Percentiles rank a stretch among this genome's conserved stretches.
Evolutionary conservation across 2,888 invertebrate genomes (phyloP).

Genomic region (Pheosia gnoma): DNA sequence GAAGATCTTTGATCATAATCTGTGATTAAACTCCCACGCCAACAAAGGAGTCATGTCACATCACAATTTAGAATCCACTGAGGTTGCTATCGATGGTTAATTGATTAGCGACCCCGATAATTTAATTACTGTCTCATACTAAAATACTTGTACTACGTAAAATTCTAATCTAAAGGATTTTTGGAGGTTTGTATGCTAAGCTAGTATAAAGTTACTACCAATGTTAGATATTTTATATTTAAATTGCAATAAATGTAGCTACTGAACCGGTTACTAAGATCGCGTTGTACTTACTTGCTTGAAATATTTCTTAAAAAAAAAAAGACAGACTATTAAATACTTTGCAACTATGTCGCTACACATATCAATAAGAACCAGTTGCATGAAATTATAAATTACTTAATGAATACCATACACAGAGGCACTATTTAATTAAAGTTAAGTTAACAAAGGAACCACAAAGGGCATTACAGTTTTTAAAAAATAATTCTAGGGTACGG

Average conservation of each 20-base stretch:
- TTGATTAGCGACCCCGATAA: constrained; percentile 1
- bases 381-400: neutral
- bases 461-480: too few species aligned
- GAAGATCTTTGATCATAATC: constrained; percentile 12
- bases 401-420: too few species aligned
- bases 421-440: too few species aligned
- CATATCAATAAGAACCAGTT: neutral
- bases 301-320: neutral
- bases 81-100: constrained; percentile 2
- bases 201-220: too few species aligned
- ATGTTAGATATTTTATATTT: too few species aligned
- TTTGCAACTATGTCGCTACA: neutral
- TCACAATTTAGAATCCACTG: neutral
- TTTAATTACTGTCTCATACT: too few species aligned
- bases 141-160: too few species aligned
- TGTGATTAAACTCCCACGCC: constrained; percentile 11
- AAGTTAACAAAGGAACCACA: too few species aligned
- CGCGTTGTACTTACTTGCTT: neutral
- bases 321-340: neutral
- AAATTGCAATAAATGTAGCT: neutral
- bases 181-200: too few species aligned
- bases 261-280: neutral
- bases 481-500: too few species aligned
- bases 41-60: neutral
- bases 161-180: too few species aligned